A percentile compares a stretch with the other conserved stretches of the same genome.
Evolutionary conservation across 1,140 invertebrate species (phyloP).

Genomic region (Pogonomyrmex barbatus): DNA sequence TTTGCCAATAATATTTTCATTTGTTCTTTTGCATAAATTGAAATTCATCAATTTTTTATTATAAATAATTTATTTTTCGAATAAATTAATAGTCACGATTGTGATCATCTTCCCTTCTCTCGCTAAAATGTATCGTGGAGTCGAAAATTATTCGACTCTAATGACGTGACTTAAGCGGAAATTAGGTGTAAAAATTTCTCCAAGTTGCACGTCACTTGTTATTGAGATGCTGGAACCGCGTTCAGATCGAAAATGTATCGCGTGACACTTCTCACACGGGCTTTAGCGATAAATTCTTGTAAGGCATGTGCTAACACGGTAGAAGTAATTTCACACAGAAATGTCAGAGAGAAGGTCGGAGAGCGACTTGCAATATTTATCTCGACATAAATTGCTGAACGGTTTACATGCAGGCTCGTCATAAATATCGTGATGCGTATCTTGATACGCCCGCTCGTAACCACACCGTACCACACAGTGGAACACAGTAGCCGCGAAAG

Average conservation of each 20-base stretch:
- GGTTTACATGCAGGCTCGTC: constrained; percentile 52
- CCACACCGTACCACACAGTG: constrained; percentile 7
- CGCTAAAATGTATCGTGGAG: not conserved
- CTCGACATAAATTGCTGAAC: constrained; percentile 53
- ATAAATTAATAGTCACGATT: not conserved
- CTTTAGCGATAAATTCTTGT: constrained; percentile 30
- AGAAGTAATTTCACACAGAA: constrained; percentile 33
- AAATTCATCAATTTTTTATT: not conserved
- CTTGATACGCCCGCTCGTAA: constrained; percentile 53
- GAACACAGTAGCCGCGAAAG: constrained; percentile 39
- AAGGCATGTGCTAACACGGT: constrained; percentile 27
- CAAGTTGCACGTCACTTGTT: not conserved
- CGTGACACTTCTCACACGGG: constrained; percentile 37
- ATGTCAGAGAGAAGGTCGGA: constrained; percentile 34
- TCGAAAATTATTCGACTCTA: not conserved
- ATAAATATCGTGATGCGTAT: constrained; percentile 58
- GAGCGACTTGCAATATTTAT: constrained; percentile 57
- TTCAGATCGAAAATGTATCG: constrained; percentile 40
- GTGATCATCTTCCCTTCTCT: not conserved
- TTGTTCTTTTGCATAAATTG: constrained; percentile 17
- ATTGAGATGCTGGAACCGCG: constrained; percentile 31
- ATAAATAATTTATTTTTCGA: not conserved
- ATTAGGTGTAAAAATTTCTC: not conserved
- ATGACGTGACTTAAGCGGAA: not conserved
- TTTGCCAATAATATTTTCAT: not conserved